phyloP scores from a whole-genome alignment of 2,113 vertebrate genomes.

The Nyctibius bracteatus region DNA sequence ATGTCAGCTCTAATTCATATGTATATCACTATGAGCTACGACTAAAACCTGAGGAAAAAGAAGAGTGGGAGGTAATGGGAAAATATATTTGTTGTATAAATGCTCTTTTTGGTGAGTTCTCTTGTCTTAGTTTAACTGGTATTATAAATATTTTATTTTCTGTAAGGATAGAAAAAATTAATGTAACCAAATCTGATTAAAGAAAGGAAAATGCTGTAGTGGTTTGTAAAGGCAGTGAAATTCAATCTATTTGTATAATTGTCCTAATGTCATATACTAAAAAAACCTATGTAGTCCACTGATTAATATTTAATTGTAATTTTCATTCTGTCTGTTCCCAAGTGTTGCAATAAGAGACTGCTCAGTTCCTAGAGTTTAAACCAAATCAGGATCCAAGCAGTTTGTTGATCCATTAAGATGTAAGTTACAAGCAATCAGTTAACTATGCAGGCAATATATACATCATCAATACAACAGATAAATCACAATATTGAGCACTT shows the following conservation, averaged over 20 bases:
- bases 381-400: background rate
- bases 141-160: background rate
- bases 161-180: background rate
- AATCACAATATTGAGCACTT: background rate
- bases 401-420: background rate
- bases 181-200: background rate
- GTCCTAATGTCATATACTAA: background rate
- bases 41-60: conserved; percentile 76
- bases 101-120: background rate
- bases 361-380: background rate
- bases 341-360: background rate
- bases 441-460: background rate
- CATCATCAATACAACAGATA: background rate
- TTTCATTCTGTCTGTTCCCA: background rate
- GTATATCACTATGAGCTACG: conserved; percentile 85
- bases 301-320: background rate
- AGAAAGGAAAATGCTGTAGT: background rate
- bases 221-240: background rate
- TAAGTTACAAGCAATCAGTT: background rate
- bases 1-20: conserved; percentile 82
- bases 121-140: background rate
- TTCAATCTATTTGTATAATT: background rate
- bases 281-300: background rate
- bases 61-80: conserved; percentile 85
- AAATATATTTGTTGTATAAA: background rate